A percentile compares a stretch with the other conserved stretches of the same genome.
phyloP scores from a whole-genome alignment of 2,797 vertebrate species.

The Premnoplex brunnescens region DNA sequence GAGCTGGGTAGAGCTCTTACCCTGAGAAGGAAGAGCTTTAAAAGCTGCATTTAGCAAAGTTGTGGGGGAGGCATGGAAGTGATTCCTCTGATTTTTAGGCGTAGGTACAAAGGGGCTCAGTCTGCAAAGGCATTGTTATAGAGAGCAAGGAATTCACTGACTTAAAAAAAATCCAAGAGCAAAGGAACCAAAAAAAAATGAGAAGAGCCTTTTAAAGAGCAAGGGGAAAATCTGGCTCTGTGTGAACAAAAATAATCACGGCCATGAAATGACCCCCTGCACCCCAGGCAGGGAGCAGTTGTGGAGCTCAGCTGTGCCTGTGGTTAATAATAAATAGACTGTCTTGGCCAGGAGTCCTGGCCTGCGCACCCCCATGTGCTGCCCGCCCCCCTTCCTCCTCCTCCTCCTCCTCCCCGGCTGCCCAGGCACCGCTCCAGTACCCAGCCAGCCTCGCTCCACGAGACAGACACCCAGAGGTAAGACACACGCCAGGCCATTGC shows the following conservation, averaged over 20 bases:
- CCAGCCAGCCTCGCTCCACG: neutral
- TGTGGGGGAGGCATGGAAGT: neutral
- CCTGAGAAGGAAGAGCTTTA: neutral
- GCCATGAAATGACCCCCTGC: neutral
- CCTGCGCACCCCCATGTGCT: neutral
- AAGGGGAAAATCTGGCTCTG: neutral
- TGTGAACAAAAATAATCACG: neutral
- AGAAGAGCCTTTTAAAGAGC: neutral
- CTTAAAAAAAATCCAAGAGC: neutral
- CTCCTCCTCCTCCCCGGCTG: neutral
- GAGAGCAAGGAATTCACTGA: neutral
- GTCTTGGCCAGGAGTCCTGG: neutral
- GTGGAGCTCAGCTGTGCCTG: constrained; percentile 38
- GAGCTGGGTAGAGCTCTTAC: neutral
- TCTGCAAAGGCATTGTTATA: neutral
- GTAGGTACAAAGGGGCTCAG: neutral
- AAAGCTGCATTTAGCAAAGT: neutral
- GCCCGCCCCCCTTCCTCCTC: neutral
- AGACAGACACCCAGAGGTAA: constrained; percentile 40
- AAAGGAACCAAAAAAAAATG: constrained; percentile 10
- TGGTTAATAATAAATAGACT: constrained; percentile 71
- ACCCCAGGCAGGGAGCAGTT: neutral
- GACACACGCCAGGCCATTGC: neutral
- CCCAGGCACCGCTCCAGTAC: neutral
- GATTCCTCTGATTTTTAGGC: constrained; percentile 2